Evolutionary conservation across 2,113 vertebrate species (phyloP).

Genomic region (Amia ocellicauda): DNA sequence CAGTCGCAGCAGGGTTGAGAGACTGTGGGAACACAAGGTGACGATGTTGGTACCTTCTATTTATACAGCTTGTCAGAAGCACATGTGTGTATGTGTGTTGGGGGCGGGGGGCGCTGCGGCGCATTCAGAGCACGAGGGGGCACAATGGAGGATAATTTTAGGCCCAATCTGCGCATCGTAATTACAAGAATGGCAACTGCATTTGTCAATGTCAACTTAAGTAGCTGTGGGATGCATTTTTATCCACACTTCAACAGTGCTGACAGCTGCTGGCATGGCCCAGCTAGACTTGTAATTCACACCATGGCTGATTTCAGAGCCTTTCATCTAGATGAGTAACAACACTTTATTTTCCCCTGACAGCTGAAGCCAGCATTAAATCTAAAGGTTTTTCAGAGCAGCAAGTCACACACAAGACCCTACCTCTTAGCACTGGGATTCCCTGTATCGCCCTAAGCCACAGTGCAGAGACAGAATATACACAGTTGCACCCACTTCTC

Average conservation of each 20-base stretch:
- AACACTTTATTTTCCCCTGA: background rate
- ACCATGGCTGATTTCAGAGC: slow-evolving; percentile 10
- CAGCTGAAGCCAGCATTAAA: background rate
- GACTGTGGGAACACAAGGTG: no score
- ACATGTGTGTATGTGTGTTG: background rate
- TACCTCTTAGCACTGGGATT: background rate
- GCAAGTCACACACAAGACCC: background rate
- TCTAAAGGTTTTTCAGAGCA: background rate
- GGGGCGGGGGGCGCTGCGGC: background rate
- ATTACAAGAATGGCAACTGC: slow-evolving; percentile 5
- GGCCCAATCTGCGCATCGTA: background rate
- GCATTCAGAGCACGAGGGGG: slow-evolving; percentile 13
- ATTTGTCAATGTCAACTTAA: slow-evolving; percentile 5
- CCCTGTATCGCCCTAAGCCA: background rate
- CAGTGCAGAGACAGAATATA: background rate
- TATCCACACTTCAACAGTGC: background rate
- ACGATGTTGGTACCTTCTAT: background rate
- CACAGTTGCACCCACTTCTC: background rate
- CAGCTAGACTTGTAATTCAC: slow-evolving; percentile 10
- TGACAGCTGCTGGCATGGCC: slow-evolving; percentile 6
- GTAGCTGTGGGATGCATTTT: slow-evolving; percentile 2
- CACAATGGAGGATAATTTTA: slow-evolving; percentile 5
- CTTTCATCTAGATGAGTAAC: background rate
- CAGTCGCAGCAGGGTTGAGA: no score
- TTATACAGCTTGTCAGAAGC: slow-evolving; percentile 7